A percentile compares a stretch with the other conserved stretches of the same genome.
Conservation (phyloP, 2,797 vertebrate species). For the Chrysocyon brachyurus region DNA sequence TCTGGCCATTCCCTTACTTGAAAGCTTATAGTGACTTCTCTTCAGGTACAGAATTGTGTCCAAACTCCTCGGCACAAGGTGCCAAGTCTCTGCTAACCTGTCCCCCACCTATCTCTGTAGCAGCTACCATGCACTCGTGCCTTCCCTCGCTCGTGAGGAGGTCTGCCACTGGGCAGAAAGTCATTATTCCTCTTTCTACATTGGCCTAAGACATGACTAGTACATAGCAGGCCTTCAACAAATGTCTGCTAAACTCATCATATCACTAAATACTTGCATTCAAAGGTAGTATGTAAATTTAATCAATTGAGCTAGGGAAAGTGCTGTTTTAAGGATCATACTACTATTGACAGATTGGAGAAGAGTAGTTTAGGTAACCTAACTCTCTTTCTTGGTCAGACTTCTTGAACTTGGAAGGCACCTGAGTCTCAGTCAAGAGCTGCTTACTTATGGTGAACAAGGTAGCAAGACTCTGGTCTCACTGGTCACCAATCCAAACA, state of each 20-base stretch:
- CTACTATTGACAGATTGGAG: not conserved
- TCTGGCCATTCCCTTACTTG: not conserved
- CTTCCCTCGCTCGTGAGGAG: not conserved
- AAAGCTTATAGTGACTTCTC: not conserved
- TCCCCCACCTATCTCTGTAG: not conserved
- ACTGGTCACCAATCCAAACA: not conserved
- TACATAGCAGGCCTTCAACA: not conserved
- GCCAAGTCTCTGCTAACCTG: not conserved
- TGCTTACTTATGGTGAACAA: not conserved
- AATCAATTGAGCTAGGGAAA: not conserved
- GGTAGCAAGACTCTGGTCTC: not conserved
- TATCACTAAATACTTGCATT: not conserved
- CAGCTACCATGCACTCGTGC: not conserved
- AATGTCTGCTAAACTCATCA: conserved; percentile 10
- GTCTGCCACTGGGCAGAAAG: not conserved
- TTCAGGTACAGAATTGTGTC: not conserved
- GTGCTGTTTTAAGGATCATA: not conserved
- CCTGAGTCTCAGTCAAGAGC: not conserved
- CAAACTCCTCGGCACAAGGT: not conserved
- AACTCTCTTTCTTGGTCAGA: conserved; percentile 20
- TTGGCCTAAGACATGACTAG: not conserved
- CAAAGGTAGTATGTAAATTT: not conserved
- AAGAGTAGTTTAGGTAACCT: not conserved
- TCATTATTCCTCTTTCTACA: not conserved
- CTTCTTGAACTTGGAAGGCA: not conserved